These are phyloP conservation scores for Drosophila seclusa DNA, from an alignment of 2,888 invertebrate genomes.

Conservation along the genomic window DNA sequence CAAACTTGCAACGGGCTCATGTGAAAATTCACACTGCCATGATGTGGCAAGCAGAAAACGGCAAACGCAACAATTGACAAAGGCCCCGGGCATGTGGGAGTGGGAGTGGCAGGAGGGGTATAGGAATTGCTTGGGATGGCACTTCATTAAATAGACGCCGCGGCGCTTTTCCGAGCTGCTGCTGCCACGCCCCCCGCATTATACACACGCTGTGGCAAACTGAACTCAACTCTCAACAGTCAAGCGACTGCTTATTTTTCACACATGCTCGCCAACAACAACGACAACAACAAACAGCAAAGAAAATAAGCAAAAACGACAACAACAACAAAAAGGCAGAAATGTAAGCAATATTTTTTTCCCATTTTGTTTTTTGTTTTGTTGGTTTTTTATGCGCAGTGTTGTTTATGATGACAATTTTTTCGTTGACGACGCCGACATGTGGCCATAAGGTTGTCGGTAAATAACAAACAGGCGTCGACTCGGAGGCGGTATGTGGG, in stretches of 20 bases:
- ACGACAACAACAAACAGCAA: slow-evolving; percentile 29
- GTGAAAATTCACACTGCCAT: slow-evolving; percentile 76
- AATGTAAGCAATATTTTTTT: slow-evolving; percentile 69
- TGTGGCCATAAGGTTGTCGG: slow-evolving; percentile 81
- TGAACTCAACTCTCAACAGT: slow-evolving; percentile 22
- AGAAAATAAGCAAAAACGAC: slow-evolving; percentile 19
- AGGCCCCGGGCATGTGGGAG: slow-evolving; percentile 33
- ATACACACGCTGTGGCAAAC: slow-evolving; percentile 49
- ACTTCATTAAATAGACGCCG: slow-evolving; percentile 80
- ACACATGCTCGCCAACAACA: slow-evolving; percentile 71
- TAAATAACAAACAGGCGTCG: slow-evolving; percentile 79
- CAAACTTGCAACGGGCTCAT: slow-evolving; percentile 48
- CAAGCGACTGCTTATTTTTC: slow-evolving; percentile 77
- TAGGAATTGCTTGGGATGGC: slow-evolving; percentile 58
- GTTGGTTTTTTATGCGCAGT: slow-evolving; percentile 16
- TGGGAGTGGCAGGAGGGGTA: not conserved
- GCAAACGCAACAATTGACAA: slow-evolving; percentile 29
- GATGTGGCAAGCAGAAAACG: slow-evolving; percentile 22
- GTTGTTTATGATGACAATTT: slow-evolving; percentile 73
- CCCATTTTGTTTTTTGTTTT: slow-evolving; percentile 2
- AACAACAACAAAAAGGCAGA: slow-evolving; percentile 35
- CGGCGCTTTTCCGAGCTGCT: slow-evolving; percentile 67
- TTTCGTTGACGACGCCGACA: slow-evolving; percentile 66
- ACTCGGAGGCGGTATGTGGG: slow-evolving; percentile 3
- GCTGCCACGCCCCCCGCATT: slow-evolving; percentile 70